Base-by-base conservation (phyloP, 2,888 invertebrate genomes). In the Polymixis lichenea region DNA sequence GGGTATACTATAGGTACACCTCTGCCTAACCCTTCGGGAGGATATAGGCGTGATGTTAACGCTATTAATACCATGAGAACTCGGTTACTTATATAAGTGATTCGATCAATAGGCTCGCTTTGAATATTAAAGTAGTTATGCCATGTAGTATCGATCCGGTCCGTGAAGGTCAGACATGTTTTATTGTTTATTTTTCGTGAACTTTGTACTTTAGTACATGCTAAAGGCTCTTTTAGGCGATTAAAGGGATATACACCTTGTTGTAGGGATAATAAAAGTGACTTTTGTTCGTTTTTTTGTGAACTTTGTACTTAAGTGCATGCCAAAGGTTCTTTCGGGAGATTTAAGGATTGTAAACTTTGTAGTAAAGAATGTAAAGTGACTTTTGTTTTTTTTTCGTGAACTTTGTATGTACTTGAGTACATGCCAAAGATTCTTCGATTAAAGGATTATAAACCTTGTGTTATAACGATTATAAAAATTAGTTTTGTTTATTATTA, bases 61-160 rank as follows among this genome's bases (percentile, higher is more conserved):
- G 28, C 32, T 9, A 4, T 51, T 17, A 32, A 76, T 61, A 75
- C 17, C 17, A 55, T 76, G 19, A 46, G 13, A 56, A 55, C 38
- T 61, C 56, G 22, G 22, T 7, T 3, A 43, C 15, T 5, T 58
- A 32, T 28, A 5, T 17, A 53, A 55, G 51, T 49, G 15, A 7
- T 28, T 22, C 51, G 13, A 60, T 58, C 51, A 22, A 78, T 76
- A 77, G 43, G 38, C 32, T 28, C 15, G 6, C 25, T 67, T 46
- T 55, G 79, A 68, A 68, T 68, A 60, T 60, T 62, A 17, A 28
- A 69, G 19, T 55, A 51, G 49, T 19, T 17, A 32, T 43, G 62
- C 22, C n/a, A 15, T 78, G 28, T 49, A 4, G 19, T 78, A 77
- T 77, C 38, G 80, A 79, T 77, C 55, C 17, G 58, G n/a, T 43